Conservation (phyloP, 2,888 invertebrate species). For the Rhopalosiphum nymphaeae region DNA sequence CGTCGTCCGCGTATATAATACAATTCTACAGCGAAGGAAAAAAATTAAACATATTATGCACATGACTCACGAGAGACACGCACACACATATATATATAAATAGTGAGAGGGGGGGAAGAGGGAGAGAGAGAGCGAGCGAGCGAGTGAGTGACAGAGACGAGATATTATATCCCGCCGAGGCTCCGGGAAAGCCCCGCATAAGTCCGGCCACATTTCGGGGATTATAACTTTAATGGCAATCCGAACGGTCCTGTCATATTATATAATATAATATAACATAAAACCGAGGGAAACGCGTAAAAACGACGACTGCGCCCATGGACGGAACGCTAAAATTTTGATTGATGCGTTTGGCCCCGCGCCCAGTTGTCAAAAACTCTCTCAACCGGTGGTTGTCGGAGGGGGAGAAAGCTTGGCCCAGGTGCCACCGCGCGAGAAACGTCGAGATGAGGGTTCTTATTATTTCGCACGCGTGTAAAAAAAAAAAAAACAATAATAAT, state of each 20-base stretch:
- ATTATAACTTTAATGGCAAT: slow-evolving; percentile 63
- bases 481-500: slow-evolving; percentile 47
- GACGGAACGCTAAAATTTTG: slow-evolving; percentile 53
- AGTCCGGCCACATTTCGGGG: slow-evolving; percentile 62
- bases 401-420: not conserved
- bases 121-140: not conserved
- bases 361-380: slow-evolving; percentile 51
- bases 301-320: slow-evolving; percentile 19
- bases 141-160: not conserved
- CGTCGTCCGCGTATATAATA: not conserved
- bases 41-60: slow-evolving; percentile 7
- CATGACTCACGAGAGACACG: not conserved
- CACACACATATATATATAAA: no score
- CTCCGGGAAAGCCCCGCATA: slow-evolving; percentile 35
- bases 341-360: slow-evolving; percentile 58
- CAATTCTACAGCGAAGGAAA: not conserved
- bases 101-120: not conserved
- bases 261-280: slow-evolving; percentile 20
- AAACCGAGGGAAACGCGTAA: slow-evolving; percentile 57
- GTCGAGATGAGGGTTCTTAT: slow-evolving; percentile 15
- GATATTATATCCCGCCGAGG: slow-evolving; percentile 27
- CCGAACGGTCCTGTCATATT: slow-evolving; percentile 60
- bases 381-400: not conserved
- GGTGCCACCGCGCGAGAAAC: slow-evolving; percentile 33
- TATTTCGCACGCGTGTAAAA: slow-evolving; percentile 10